Evolutionary conservation across 2,797 vertebrate species (phyloP).

Genomic region (Aselliscus stoliczkanus): DNA sequence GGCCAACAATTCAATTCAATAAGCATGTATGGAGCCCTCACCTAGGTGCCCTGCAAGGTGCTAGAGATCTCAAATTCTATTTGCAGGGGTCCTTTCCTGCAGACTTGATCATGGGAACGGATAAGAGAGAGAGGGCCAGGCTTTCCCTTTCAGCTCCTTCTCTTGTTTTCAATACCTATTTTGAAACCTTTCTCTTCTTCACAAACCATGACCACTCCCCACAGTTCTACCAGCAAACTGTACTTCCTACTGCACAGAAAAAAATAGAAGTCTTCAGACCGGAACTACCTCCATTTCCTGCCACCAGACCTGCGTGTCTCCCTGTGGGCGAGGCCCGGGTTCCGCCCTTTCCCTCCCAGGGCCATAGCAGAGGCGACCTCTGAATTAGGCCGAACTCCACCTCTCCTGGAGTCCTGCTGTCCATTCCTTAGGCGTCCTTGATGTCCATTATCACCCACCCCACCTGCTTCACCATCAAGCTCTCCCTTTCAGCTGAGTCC

Average conservation of each 20-base stretch:
- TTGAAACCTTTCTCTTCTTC: not conserved
- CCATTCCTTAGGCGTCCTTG: not conserved
- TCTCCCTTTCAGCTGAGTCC: not conserved
- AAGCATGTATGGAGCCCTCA: too few species aligned
- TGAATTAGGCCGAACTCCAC: not conserved
- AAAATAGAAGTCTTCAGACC: constrained; percentile 20
- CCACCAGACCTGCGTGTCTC: not conserved
- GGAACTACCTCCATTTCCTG: constrained; percentile 51
- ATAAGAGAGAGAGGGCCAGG: not conserved
- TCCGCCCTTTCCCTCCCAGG: not conserved
- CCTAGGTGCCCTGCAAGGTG: not conserved
- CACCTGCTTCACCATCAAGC: not conserved
- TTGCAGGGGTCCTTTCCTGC: not conserved
- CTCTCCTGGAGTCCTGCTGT: not conserved
- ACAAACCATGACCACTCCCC: not conserved
- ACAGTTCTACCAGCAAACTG: constrained; percentile 6
- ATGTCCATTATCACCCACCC: not conserved
- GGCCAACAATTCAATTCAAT: not conserved
- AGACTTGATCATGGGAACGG: not conserved
- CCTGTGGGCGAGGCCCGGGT: not conserved
- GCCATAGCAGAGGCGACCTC: not conserved
- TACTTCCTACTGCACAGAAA: constrained; percentile 38
- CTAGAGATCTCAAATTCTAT: not conserved
- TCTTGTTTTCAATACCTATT: not conserved
- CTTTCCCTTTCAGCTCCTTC: not conserved